A percentile compares a stretch with the other conserved stretches of the same genome.
These are phyloP conservation scores for Drosophila algonquin DNA, from an alignment of 2,888 invertebrate genomes.

Conservation along the genomic window DNA sequence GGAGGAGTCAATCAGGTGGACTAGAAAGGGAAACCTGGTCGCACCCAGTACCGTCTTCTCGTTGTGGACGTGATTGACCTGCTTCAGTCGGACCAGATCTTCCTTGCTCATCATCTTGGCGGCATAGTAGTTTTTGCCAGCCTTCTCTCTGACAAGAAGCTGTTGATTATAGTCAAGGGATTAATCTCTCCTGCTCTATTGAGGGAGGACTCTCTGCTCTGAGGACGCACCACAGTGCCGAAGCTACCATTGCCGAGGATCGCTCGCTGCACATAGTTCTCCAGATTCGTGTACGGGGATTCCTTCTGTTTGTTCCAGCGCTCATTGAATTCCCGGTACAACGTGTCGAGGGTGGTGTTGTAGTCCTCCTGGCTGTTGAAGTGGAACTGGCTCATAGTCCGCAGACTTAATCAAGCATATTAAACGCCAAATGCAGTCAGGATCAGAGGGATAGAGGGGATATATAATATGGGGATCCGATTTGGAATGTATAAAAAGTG, in stretches of 20 bases:
- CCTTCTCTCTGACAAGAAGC: constrained; percentile 63
- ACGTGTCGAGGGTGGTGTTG: constrained; percentile 35
- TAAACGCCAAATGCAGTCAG: constrained; percentile 33
- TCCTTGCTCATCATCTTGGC: constrained; percentile 95
- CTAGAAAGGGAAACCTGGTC: constrained; percentile 94
- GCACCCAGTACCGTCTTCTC: constrained; percentile 95
- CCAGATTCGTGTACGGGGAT: constrained; percentile 63
- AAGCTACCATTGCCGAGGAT: constrained; percentile 68
- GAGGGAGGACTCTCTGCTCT: not conserved
- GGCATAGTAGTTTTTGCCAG: constrained; percentile 87
- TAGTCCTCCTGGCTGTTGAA: constrained; percentile 70
- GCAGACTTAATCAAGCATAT: constrained; percentile 45
- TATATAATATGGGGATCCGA: not conserved
- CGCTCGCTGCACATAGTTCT: constrained; percentile 55
- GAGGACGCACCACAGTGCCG: constrained; percentile 62
- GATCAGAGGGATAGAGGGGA: not conserved
- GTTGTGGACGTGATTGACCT: constrained; percentile 94
- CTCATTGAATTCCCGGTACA: constrained; percentile 57
- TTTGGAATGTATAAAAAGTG: not conserved
- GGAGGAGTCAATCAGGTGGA: constrained; percentile 92
- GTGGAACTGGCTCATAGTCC: constrained; percentile 59
- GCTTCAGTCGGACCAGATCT: constrained; percentile 93
- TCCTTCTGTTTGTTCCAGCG: constrained; percentile 55
- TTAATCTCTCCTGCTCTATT: no score
- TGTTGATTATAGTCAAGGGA: constrained; percentile 4